Conservation (phyloP, 2,797 vertebrate genomes). For the Sphenopsis melanotis region DNA sequence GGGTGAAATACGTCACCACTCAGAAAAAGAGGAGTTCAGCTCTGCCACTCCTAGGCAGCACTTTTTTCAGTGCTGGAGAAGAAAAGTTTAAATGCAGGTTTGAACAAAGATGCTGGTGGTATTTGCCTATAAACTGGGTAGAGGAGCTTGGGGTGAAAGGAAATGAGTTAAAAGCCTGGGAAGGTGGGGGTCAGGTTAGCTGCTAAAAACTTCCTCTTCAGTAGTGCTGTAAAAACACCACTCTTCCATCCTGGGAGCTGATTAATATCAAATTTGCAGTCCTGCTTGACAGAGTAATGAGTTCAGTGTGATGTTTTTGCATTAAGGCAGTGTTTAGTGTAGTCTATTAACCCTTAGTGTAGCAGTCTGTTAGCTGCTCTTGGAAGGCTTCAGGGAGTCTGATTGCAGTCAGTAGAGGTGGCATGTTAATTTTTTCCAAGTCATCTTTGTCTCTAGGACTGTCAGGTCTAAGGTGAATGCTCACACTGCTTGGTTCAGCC, state of each 20-base stretch:
- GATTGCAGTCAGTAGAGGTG: neutral
- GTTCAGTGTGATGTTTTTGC: neutral
- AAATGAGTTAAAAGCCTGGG: neutral
- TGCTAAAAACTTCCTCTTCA: neutral
- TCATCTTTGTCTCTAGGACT: neutral
- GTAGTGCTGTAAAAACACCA: neutral
- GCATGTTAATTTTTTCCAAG: neutral
- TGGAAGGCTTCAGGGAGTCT: neutral
- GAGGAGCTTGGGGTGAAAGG: neutral
- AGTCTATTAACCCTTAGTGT: neutral
- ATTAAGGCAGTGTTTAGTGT: neutral
- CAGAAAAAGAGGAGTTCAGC: neutral
- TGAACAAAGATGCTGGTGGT: neutral
- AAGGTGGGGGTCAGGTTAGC: neutral
- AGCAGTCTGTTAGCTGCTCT: neutral
- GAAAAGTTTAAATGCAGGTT: neutral
- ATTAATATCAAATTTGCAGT: neutral
- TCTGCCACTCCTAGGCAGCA: neutral
- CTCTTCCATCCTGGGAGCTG: neutral
- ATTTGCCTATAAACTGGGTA: neutral
- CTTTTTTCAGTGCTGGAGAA: neutral
- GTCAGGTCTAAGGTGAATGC: neutral
- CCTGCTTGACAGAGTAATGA: neutral
- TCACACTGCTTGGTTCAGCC: neutral
- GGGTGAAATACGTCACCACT: neutral